A percentile compares a stretch with the other conserved stretches of the same genome.
These are phyloP conservation scores for Troilus luridus DNA, from an alignment of 2,888 invertebrate species.

Conservation along the genomic window DNA sequence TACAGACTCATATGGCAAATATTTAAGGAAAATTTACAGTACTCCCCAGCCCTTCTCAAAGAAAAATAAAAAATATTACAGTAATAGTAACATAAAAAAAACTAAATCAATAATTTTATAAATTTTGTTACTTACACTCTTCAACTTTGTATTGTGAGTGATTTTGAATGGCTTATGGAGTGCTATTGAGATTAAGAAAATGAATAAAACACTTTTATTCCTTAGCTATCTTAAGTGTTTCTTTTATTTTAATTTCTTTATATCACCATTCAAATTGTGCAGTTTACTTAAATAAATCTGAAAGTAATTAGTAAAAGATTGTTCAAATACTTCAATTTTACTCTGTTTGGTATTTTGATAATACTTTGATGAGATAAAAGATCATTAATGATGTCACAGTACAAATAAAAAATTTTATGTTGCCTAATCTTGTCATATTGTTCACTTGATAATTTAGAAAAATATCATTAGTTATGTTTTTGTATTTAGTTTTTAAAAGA, in stretches of 20 bases:
- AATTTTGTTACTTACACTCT: not conserved
- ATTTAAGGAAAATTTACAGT: too few relatives aligned
- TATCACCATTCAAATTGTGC: not conserved
- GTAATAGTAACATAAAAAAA: too few relatives aligned
- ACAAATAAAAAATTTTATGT: not conserved
- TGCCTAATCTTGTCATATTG: not conserved
- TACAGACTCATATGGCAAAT: too few relatives aligned
- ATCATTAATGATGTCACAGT: constrained; percentile 9
- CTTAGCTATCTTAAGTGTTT: not conserved
- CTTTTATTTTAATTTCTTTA: not conserved
- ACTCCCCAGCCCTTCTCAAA: too few relatives aligned
- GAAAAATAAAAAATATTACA: too few relatives aligned
- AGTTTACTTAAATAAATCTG: not conserved
- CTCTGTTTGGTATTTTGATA: not conserved
- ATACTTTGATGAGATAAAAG: not conserved
- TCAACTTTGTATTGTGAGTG: not conserved
- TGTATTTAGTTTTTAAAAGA: not conserved
- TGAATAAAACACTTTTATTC: not conserved
- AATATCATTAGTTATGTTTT: not conserved
- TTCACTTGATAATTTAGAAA: not conserved
- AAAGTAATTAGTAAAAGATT: not conserved
- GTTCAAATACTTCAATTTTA: not conserved
- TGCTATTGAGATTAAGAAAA: not conserved
- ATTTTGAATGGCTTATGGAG: not conserved
- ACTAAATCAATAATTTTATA: too few relatives aligned